These are phyloP conservation scores for Australoheros facetus DNA, from an alignment of 2,797 vertebrate genomes.

Conservation along the genomic window DNA sequence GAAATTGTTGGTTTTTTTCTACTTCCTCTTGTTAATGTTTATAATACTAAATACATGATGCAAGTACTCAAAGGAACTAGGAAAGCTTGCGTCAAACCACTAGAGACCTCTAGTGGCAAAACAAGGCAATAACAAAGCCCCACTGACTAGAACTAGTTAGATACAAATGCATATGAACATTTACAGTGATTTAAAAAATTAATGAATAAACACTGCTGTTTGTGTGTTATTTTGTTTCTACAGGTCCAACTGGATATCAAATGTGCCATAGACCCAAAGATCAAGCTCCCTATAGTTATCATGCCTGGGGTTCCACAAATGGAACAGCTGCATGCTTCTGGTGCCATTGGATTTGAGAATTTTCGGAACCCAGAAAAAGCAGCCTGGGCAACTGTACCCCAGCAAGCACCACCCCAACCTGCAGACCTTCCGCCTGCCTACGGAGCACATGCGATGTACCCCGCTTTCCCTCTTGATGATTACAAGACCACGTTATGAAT, in stretches of 20 bases:
- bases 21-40: background rate
- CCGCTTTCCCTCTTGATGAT: background rate
- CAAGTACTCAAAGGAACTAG: background rate
- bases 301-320: slow-evolving; percentile 24
- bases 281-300: slow-evolving; percentile 77
- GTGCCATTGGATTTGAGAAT: slow-evolving; percentile 23
- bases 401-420: background rate
- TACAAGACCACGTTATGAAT: background rate
- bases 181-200: background rate
- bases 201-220: background rate
- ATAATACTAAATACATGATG: background rate
- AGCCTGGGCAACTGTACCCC: background rate
- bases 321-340: background rate
- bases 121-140: background rate
- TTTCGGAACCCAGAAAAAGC: slow-evolving; percentile 21
- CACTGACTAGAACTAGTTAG: background rate
- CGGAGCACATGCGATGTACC: slow-evolving; percentile 26
- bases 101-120: slow-evolving; percentile 30
- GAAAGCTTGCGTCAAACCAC: background rate
- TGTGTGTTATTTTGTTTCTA: background rate
- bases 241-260: slow-evolving; percentile 75
- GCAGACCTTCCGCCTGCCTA: slow-evolving; percentile 53
- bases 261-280: slow-evolving; percentile 62
- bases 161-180: background rate
- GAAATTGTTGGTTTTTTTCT: background rate